A percentile compares a stretch with the other conserved stretches of the same genome.
phyloP scores from a whole-genome alignment of 2,113 vertebrate genomes.

The Xiphias gladius region DNA sequence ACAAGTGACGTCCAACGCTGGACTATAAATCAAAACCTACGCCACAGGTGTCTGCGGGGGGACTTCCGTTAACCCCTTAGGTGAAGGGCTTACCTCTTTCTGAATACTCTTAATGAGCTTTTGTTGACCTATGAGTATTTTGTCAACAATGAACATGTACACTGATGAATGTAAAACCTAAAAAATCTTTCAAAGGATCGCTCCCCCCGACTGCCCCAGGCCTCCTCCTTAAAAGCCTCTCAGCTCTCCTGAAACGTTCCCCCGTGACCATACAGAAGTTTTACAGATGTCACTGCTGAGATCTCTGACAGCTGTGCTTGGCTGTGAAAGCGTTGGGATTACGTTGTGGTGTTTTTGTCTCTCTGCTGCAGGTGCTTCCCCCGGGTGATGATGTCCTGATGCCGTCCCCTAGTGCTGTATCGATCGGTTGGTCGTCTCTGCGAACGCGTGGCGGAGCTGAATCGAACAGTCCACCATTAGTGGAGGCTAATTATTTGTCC shows the following conservation, averaged over 20 bases:
- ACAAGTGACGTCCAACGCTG: background rate
- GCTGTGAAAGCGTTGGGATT: background rate
- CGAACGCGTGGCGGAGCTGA: background rate
- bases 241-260: background rate
- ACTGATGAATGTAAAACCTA: background rate
- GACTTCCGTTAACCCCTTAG: too few species aligned
- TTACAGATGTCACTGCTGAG: background rate
- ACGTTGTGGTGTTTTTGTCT: too few species aligned
- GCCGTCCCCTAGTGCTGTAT: constrained; percentile 1
- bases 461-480: constrained; percentile 5
- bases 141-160: background rate
- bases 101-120: background rate
- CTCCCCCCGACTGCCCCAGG: background rate
- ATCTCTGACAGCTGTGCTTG: background rate
- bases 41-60: background rate
- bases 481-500: constrained; percentile 47
- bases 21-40: background rate
- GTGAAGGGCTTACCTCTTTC: too few species aligned
- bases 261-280: background rate
- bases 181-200: background rate
- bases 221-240: background rate
- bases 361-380: background rate
- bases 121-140: background rate
- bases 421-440: constrained; percentile 27
- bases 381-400: constrained; percentile 38